Conservation (phyloP, 2,888 invertebrate species). For the Desoria tigrina region DNA sequence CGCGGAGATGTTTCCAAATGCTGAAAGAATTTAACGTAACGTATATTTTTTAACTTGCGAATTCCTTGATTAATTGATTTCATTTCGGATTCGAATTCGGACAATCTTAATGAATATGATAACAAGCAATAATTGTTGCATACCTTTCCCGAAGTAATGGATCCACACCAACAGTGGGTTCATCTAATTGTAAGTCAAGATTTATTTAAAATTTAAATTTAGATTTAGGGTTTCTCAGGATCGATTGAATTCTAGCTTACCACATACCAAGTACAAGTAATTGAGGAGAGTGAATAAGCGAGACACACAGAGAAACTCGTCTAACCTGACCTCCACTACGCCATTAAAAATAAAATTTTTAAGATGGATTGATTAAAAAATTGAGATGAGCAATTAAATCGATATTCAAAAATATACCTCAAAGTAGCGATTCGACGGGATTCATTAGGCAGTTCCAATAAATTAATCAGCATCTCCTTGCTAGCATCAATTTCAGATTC, state of each 20-base stretch:
- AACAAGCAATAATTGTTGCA: no score
- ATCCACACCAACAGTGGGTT: slow-evolving; percentile 91
- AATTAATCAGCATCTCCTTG: slow-evolving; percentile 12
- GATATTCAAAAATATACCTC: no score
- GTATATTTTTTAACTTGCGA: no score
- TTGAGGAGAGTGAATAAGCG: slow-evolving; percentile 58
- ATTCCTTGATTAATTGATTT: no score
- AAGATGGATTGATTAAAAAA: no score
- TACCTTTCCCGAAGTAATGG: slow-evolving; percentile 75
- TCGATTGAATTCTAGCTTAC: no score
- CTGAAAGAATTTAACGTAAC: slow-evolving; percentile 1
- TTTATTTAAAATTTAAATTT: no score
- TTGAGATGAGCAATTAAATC: no score
- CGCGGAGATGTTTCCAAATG: slow-evolving; percentile 23
- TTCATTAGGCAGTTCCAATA: slow-evolving; percentile 35
- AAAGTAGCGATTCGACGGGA: slow-evolving; percentile 29
- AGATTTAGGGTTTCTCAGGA: no score
- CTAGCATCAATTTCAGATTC: not conserved
- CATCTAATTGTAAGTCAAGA: slow-evolving; percentile 56
- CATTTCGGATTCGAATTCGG: no score
- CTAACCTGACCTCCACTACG: slow-evolving; percentile 57
- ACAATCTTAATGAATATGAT: no score
- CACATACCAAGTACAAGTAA: slow-evolving; percentile 77
- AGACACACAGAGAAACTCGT: slow-evolving; percentile 58
- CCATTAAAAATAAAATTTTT: no score